Percentiles rank a stretch among this genome's conserved stretches.
Conservation (phyloP, 1,140 invertebrate genomes). For the Cydia fagiglandana region DNA sequence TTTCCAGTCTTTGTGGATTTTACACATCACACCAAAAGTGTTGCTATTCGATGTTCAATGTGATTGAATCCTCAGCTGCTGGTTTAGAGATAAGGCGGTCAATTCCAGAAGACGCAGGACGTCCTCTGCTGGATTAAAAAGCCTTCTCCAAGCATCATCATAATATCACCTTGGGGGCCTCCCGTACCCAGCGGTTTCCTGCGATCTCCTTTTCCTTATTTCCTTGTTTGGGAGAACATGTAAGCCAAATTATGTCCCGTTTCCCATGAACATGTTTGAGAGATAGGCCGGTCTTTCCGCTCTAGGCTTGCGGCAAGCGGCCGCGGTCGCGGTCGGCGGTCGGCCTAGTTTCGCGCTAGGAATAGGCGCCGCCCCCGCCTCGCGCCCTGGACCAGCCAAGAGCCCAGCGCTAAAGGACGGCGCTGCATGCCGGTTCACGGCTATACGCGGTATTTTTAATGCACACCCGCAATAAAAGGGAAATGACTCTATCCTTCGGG, state of each 20-base stretch:
- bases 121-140: no score
- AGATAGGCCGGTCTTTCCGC: conserved; percentile 30
- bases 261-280: not conserved
- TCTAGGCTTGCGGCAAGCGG: conserved; percentile 42
- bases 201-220: conserved; percentile 26
- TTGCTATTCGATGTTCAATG: no score
- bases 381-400: conserved; percentile 65
- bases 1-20: no score
- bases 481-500: not conserved
- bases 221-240: not conserved
- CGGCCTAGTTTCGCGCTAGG: conserved; percentile 76
- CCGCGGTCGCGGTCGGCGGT: conserved; percentile 73
- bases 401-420: conserved; percentile 66
- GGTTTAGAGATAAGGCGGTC: no score
- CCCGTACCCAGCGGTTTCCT: no score
- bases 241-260: not conserved
- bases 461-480: conserved; percentile 29
- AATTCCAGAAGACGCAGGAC: no score
- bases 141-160: no score
- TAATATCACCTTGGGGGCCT: no score
- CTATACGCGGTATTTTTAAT: conserved; percentile 48
- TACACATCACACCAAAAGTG: no score
- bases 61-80: no score
- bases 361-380: conserved; percentile 75
- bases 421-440: conserved; percentile 51